Evolutionary conservation across 2,113 vertebrate species (phyloP).

Genomic region (Perccottus glenii): DNA sequence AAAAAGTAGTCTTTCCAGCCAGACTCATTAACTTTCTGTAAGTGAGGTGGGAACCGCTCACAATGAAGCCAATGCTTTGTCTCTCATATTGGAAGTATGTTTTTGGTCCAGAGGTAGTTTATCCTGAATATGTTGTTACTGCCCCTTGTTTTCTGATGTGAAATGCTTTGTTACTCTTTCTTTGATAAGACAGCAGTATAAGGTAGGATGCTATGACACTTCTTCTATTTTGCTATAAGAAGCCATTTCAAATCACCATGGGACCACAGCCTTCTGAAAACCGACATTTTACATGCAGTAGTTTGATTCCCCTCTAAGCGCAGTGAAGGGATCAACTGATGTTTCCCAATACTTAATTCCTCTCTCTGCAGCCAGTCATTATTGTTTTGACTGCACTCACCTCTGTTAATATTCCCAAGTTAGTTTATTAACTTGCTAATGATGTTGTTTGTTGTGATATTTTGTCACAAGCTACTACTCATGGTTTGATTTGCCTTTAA

Average conservation of each 20-base stretch:
- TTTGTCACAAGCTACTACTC: not conserved
- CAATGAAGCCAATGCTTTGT: too few relatives aligned
- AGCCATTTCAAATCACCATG: conserved; percentile 40
- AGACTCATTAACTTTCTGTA: too few relatives aligned
- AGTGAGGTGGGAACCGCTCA: too few relatives aligned
- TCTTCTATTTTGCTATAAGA: conserved; percentile 37
- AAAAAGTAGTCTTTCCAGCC: too few relatives aligned
- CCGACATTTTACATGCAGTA: conserved; percentile 19
- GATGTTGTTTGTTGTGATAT: not conserved
- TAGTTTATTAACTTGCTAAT: not conserved
- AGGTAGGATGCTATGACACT: conserved; percentile 14
- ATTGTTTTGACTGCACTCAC: conserved; percentile 7
- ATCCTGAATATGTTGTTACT: too few relatives aligned
- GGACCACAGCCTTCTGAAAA: conserved; percentile 22
- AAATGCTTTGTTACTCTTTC: conserved; percentile 10
- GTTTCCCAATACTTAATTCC: conserved; percentile 15
- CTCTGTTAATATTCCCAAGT: not conserved
- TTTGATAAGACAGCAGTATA: conserved; percentile 11
- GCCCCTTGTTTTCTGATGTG: not conserved
- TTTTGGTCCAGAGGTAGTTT: too few relatives aligned
- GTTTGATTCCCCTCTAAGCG: conserved; percentile 11
- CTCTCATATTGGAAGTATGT: too few relatives aligned
- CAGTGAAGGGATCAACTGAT: conserved; percentile 16
- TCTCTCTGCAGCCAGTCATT: conserved; percentile 5
- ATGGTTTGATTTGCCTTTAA: too few relatives aligned